Evolutionary conservation across 2,113 vertebrate species (phyloP).

Genomic region (Cynopterus brachyotis): DNA sequence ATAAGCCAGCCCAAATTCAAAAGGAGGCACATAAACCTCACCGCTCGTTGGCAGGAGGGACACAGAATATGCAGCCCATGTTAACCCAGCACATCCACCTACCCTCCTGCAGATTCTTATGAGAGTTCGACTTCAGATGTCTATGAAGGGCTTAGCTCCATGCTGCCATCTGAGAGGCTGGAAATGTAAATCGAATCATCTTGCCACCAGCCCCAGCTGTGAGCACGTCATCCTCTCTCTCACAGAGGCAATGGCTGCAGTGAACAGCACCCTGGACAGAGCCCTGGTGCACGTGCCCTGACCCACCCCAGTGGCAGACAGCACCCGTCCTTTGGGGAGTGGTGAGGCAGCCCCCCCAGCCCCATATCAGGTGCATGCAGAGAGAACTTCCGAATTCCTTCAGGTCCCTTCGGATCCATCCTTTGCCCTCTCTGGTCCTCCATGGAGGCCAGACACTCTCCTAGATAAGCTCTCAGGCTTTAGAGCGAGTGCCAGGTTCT

Average conservation of each 20-base stretch:
- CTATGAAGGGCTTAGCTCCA: background rate
- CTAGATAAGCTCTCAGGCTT: background rate
- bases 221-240: background rate
- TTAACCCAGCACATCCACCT: background rate
- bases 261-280: background rate
- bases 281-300: accelerated
- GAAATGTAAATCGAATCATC: background rate
- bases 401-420: background rate
- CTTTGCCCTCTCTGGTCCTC: background rate
- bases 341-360: background rate
- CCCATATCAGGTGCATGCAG: background rate
- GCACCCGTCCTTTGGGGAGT: accelerated
- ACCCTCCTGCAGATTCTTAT: background rate
- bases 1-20: background rate
- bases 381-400: accelerated
- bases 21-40: background rate
- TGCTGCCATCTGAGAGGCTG: background rate
- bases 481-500: background rate
- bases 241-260: too few species aligned
- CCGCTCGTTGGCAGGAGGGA: too few species aligned
- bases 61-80: background rate
- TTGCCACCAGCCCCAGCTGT: background rate
- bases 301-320: too few species aligned
- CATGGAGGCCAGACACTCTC: background rate
- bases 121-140: too few species aligned